phyloP scores from a whole-genome alignment of 2,888 invertebrate species.

The Pyrocoelia pectoralis region DNA sequence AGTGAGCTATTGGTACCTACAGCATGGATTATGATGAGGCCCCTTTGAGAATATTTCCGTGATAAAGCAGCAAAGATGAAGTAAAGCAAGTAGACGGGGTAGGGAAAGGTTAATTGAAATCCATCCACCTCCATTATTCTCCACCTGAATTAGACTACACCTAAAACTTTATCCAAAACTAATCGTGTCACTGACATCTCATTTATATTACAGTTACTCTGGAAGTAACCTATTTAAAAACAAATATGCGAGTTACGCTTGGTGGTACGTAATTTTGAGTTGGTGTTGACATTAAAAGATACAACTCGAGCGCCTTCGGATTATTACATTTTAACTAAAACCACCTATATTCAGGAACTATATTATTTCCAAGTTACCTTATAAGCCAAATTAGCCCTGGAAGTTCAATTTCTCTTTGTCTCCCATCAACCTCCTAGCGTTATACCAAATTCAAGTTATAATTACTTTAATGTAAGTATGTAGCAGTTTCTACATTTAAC shows the following conservation, averaged over 20 bases:
- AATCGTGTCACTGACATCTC: slow-evolving; percentile 16
- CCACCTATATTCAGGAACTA: slow-evolving; percentile 29
- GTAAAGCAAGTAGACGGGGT: slow-evolving; percentile 30
- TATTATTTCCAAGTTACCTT: slow-evolving; percentile 37
- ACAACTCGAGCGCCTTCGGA: neutral
- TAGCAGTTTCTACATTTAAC: slow-evolving; percentile 32
- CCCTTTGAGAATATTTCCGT: slow-evolving; percentile 50
- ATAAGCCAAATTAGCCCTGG: slow-evolving; percentile 33
- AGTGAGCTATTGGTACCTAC: slow-evolving; percentile 18
- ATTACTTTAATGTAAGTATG: slow-evolving; percentile 36
- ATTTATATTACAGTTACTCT: neutral
- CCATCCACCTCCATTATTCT: slow-evolving; percentile 57
- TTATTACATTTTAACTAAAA: slow-evolving; percentile 26
- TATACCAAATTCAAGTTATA: slow-evolving; percentile 36
- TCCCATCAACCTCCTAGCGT: slow-evolving; percentile 26
- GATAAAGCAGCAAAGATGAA: slow-evolving; percentile 39
- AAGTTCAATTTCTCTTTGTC: slow-evolving; percentile 36
- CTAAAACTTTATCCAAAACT: slow-evolving; percentile 42
- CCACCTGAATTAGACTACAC: slow-evolving; percentile 53
- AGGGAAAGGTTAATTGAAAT: slow-evolving; percentile 57
- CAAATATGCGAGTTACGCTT: neutral
- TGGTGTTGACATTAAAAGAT: neutral
- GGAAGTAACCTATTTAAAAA: neutral
- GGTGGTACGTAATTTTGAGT: neutral
- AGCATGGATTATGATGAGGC: slow-evolving; percentile 42